phyloP scores from a whole-genome alignment of 2,113 vertebrate species.

The Atractosteus spatula region DNA sequence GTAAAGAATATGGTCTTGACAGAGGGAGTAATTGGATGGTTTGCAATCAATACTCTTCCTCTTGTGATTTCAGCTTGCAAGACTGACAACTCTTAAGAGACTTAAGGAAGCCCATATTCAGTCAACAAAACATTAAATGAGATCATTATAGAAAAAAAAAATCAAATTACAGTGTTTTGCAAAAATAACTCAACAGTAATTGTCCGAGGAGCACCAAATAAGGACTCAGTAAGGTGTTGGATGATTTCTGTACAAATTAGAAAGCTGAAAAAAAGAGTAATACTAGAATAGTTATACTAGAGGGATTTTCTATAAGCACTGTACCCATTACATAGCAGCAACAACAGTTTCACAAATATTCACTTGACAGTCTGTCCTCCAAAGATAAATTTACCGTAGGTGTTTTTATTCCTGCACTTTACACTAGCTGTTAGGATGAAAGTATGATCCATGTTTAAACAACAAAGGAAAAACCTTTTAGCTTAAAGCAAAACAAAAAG shows the following conservation, averaged over 20 bases:
- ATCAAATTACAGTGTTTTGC: neutral
- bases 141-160: neutral
- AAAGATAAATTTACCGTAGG: neutral
- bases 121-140: neutral
- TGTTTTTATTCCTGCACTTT: neutral
- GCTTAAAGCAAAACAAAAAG: neutral
- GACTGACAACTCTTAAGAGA: neutral
- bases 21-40: neutral
- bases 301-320: neutral
- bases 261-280: neutral
- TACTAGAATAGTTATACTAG: neutral
- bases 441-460: neutral
- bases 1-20: neutral
- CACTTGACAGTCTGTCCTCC: constrained; percentile 1
- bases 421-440: neutral
- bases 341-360: neutral
- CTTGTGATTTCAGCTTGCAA: neutral
- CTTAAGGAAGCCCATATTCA: neutral
- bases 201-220: neutral
- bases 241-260: neutral
- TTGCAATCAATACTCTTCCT: constrained; percentile 4
- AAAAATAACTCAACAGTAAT: neutral
- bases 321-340: neutral
- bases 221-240: neutral
- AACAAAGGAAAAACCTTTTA: neutral